Evolutionary conservation across 2,113 vertebrate species (phyloP).

Genomic region (Corythornis vintsioides): DNA sequence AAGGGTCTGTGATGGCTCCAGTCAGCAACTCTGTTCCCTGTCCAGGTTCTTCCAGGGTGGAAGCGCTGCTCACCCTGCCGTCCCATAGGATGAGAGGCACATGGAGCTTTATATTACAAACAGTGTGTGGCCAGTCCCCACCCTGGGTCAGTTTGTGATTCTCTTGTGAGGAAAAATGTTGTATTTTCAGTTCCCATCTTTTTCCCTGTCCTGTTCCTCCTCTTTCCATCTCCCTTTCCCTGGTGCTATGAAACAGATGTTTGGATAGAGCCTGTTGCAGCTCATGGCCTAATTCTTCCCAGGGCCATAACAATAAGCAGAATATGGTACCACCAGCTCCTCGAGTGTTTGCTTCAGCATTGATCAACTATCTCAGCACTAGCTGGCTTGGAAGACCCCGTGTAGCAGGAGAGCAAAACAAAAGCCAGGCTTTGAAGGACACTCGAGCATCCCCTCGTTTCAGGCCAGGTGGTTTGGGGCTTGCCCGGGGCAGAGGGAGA

Average conservation of each 20-base stretch:
- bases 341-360: not conserved
- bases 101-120: accelerated
- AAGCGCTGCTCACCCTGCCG: not conserved
- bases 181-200: not conserved
- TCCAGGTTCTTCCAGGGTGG: not conserved
- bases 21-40: not conserved
- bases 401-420: too few species aligned
- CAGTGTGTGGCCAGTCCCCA: accelerated
- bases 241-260: not conserved
- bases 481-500: not conserved
- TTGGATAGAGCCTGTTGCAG: not conserved
- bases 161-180: not conserved
- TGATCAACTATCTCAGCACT: not conserved
- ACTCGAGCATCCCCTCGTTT: accelerated
- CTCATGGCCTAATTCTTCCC: not conserved
- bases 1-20: not conserved
- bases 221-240: not conserved
- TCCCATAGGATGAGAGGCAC: not conserved
- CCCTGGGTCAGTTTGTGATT: not conserved
- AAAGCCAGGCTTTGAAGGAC: not conserved
- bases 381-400: not conserved
- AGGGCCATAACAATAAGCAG: not conserved
- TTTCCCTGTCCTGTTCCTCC: not conserved
- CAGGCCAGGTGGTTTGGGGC: accelerated
- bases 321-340: not conserved